Percentiles rank a stretch among this genome's conserved stretches.
These are phyloP conservation scores for Uromys caudimaculatus DNA, from an alignment of 2,797 vertebrate species.

Conservation along the genomic window DNA sequence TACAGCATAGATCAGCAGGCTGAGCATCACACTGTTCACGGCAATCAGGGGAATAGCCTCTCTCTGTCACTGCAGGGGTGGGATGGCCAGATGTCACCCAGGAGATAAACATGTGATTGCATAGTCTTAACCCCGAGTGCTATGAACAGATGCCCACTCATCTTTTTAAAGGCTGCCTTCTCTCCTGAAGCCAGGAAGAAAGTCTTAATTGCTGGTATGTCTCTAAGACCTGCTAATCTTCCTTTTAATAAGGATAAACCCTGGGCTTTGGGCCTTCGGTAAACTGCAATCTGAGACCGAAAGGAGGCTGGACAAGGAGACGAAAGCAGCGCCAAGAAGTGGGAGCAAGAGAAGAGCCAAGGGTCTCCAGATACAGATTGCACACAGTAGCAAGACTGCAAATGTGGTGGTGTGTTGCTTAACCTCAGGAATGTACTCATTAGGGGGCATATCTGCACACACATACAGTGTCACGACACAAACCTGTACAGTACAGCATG, in stretches of 20 bases:
- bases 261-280: background rate
- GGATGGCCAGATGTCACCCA: background rate
- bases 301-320: background rate
- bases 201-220: conserved; percentile 22
- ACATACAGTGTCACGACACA: background rate
- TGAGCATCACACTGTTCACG: accelerated
- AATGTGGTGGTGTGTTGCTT: background rate
- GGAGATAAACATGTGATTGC: background rate
- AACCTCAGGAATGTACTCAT: background rate
- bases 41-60: background rate
- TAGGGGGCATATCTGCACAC: background rate
- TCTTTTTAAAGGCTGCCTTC: background rate
- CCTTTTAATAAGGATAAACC: conserved; percentile 35
- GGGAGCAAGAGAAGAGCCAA: background rate
- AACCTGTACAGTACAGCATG: background rate
- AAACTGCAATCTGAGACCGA: background rate
- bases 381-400: background rate
- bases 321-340: background rate
- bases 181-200: conserved; percentile 33
- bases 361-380: background rate
- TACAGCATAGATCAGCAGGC: background rate
- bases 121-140: background rate
- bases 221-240: conserved; percentile 51
- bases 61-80: background rate
- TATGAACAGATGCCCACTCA: background rate